Percentiles rank a stretch among this genome's conserved stretches.
phyloP scores from a whole-genome alignment of 2,113 vertebrate genomes.

The Solenodon paradoxus region DNA sequence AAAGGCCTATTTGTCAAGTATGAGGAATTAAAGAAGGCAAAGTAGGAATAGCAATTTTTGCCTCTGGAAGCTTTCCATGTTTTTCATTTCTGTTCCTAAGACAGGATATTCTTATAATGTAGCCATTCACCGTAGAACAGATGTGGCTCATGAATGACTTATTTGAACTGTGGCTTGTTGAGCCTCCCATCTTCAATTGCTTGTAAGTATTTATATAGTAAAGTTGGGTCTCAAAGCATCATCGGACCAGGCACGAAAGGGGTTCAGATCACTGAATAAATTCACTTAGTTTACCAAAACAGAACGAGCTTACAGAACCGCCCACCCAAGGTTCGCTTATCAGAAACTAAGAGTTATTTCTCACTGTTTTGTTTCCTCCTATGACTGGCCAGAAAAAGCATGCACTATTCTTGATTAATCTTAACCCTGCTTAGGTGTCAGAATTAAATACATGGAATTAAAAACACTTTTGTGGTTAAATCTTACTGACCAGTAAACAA shows the following conservation, averaged over 20 bases:
- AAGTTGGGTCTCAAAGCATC: not conserved
- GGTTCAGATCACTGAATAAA: not conserved
- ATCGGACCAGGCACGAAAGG: not conserved
- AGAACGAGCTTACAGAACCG: not conserved
- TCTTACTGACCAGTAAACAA: not conserved
- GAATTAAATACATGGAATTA: not conserved
- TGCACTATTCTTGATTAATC: not conserved
- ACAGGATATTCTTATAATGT: not conserved
- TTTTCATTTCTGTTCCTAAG: not conserved
- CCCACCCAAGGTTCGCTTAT: not conserved
- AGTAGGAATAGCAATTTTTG: not conserved
- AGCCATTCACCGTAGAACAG: not conserved
- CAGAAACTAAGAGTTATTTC: not conserved
- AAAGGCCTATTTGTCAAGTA: not conserved
- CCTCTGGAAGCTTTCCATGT: not conserved
- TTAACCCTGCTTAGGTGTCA: not conserved
- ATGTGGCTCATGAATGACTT: not conserved
- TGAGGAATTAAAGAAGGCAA: not conserved
- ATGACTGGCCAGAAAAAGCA: constrained; percentile 15
- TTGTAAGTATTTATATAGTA: not conserved
- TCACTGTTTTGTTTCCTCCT: not conserved
- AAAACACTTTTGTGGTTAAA: not conserved
- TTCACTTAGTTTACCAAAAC: not conserved
- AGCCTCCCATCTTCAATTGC: not conserved
- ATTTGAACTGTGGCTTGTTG: not conserved